Evolutionary conservation across 2,888 invertebrate species (phyloP).

Genomic region (Platynereis dumerilii): DNA sequence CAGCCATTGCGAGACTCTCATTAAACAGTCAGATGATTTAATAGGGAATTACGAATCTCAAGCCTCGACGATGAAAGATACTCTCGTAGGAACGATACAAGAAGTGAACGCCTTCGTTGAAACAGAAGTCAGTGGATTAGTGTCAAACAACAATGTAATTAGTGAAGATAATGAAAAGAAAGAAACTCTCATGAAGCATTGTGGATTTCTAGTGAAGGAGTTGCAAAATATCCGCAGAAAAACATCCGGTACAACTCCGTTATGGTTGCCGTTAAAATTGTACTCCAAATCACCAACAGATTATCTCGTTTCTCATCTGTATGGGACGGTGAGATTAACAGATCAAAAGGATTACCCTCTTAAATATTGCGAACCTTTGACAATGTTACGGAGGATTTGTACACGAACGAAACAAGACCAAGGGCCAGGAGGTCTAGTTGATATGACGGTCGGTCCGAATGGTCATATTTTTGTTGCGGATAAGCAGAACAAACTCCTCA

Average conservation of each 20-base stretch:
- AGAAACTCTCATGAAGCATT: too few species aligned
- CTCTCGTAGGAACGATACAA: too few species aligned
- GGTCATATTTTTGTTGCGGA: slow-evolving; percentile 27
- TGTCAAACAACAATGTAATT: too few species aligned
- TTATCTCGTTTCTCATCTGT: slow-evolving; percentile 10
- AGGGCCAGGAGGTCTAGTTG: slow-evolving; percentile 28
- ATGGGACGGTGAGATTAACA: slow-evolving; percentile 12
- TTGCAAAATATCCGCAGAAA: neutral
- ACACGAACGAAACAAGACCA: slow-evolving; percentile 21
- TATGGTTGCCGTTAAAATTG: slow-evolving; percentile 18
- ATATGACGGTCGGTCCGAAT: slow-evolving; percentile 25
- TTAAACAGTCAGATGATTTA: too few species aligned
- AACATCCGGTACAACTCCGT: neutral
- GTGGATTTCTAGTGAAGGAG: too few species aligned
- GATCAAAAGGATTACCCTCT: slow-evolving; percentile 10
- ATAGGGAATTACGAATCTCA: too few species aligned
- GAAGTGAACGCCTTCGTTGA: too few species aligned
- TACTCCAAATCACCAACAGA: slow-evolving; percentile 4
- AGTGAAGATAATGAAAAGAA: too few species aligned
- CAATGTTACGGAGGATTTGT: slow-evolving; percentile 7
- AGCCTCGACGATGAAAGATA: too few species aligned
- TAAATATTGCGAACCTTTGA: neutral
- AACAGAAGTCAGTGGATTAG: too few species aligned
- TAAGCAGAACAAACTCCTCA: slow-evolving; percentile 31
- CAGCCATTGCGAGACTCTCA: neutral